Conservation (phyloP, 37 sponge, comb jelly and placozoan species). For the Eunapius fragilis region DNA sequence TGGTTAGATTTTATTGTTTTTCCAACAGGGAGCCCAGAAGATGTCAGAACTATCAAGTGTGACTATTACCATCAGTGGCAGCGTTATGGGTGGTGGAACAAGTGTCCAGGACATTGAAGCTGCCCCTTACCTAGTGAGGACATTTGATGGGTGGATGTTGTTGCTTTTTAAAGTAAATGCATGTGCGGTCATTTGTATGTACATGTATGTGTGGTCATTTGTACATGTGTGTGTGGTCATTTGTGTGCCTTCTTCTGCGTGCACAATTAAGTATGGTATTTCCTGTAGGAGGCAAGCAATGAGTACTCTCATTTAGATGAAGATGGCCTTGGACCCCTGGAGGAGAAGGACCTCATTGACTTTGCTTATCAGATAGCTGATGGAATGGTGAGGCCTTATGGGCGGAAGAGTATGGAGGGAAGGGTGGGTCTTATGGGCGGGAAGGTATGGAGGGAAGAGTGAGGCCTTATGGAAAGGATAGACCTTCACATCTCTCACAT, state of each 20-base stretch:
- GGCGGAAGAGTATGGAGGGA: background rate
- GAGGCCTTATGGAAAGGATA: no score
- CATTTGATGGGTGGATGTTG: background rate
- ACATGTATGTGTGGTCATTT: no score
- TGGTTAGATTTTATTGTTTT: no score
- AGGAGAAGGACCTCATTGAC: constrained; percentile 42
- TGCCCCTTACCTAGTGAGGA: background rate
- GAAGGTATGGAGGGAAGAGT: no score
- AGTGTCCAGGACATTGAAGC: background rate
- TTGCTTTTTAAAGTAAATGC: no score
- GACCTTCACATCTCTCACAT: no score
- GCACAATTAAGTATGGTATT: background rate
- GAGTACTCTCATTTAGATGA: background rate
- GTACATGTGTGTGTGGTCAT: no score
- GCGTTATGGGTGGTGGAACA: background rate
- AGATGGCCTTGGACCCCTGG: constrained; percentile 20
- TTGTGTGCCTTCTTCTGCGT: no score
- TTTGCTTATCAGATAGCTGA: constrained; percentile 72
- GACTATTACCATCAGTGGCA: no score
- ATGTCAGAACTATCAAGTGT: background rate
- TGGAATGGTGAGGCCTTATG: constrained; percentile 63
- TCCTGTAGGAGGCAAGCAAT: background rate
- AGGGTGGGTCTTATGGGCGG: background rate
- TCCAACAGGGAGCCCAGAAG: background rate
- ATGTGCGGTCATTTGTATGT: no score